Evolutionary conservation across 2,113 vertebrate genomes (phyloP).

Genomic region (Rallus limicola): DNA sequence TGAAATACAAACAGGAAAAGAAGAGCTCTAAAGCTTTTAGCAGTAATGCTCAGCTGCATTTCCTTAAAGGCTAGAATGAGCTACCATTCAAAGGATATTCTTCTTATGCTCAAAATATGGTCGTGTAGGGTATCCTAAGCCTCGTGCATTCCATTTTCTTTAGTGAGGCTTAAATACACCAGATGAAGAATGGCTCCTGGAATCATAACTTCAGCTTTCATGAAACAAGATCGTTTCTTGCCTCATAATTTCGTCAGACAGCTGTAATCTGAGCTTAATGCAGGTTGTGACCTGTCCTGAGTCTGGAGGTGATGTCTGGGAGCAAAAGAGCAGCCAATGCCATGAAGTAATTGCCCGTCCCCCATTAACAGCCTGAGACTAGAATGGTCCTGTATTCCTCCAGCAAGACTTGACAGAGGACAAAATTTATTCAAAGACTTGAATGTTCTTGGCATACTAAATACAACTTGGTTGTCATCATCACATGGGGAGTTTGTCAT

Average conservation of each 20-base stretch:
- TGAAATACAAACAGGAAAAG: neutral
- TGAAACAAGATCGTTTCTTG: neutral
- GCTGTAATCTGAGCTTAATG: neutral
- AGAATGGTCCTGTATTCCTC: neutral
- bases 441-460: neutral
- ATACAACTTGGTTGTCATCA: neutral
- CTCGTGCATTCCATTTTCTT: neutral
- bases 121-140: neutral
- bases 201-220: neutral
- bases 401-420: neutral
- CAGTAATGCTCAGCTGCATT: neutral
- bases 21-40: neutral
- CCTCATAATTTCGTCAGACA: neutral
- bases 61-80: neutral
- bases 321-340: neutral
- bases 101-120: neutral
- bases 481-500: neutral
- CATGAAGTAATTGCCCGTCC: neutral
- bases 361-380: neutral
- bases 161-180: neutral
- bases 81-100: neutral
- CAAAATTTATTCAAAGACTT: neutral
- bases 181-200: neutral
- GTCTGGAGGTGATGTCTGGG: neutral
- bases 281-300: neutral